These are phyloP conservation scores for Epirrita christyi DNA, from an alignment of 2,888 invertebrate species.

Conservation along the genomic window DNA sequence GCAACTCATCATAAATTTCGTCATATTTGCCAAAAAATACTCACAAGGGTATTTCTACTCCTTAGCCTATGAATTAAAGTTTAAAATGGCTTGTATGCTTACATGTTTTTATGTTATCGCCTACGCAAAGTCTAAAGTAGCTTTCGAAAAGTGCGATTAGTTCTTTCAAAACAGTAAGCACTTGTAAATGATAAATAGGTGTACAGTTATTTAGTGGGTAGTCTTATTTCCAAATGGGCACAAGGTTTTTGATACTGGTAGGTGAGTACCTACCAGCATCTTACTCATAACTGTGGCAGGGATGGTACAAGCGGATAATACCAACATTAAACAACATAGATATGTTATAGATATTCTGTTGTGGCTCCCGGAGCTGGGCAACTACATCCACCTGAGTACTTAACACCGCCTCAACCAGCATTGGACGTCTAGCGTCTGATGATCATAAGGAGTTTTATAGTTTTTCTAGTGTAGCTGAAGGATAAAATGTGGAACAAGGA, in stretches of 20 bases:
- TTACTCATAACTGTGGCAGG: no score
- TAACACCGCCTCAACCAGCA: no score
- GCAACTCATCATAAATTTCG: slow-evolving; percentile 13
- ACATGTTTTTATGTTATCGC: slow-evolving; percentile 6
- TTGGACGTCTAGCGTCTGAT: no score
- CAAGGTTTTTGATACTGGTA: background rate
- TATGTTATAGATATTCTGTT: no score
- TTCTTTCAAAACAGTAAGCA: slow-evolving; percentile 8
- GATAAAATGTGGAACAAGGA: no score
- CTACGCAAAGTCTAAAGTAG: background rate
- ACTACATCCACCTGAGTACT: no score
- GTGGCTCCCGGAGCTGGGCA: no score
- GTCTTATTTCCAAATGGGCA: background rate
- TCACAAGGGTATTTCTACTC: background rate
- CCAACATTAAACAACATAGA: no score
- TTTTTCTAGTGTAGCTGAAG: no score
- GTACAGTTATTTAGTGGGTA: background rate
- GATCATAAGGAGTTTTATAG: no score
- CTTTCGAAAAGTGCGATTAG: slow-evolving; percentile 11
- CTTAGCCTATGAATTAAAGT: background rate
- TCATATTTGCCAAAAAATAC: slow-evolving; percentile 7
- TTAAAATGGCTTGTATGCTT: background rate
- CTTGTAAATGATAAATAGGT: background rate
- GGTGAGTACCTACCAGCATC: no score
- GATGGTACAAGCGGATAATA: no score